These are phyloP conservation scores for Zeus faber DNA, from an alignment of 2,113 vertebrate species.

Conservation along the genomic window DNA sequence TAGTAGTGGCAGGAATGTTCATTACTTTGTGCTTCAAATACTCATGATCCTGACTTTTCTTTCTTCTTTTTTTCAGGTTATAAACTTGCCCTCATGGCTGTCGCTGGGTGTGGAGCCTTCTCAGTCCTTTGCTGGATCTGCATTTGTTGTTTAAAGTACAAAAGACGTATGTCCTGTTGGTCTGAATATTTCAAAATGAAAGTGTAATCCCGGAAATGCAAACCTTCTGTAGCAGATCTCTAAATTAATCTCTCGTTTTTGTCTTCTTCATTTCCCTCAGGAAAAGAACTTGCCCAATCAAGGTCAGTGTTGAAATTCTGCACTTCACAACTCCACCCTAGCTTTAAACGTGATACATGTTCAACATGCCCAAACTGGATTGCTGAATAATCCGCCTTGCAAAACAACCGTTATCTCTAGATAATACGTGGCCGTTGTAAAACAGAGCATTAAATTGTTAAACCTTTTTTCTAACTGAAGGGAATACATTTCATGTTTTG, in stretches of 20 bases:
- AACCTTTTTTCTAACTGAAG: no score
- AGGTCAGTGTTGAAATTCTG: slow-evolving; percentile 49
- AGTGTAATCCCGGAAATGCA: not conserved
- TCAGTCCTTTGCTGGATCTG: slow-evolving; percentile 42
- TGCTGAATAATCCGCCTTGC: no score
- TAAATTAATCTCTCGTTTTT: not conserved
- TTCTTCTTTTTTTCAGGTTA: slow-evolving; percentile 43
- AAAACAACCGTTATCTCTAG: no score
- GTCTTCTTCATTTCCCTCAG: slow-evolving; percentile 33
- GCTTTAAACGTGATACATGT: not conserved
- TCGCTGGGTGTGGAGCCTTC: slow-evolving; percentile 31
- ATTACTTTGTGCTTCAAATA: no score
- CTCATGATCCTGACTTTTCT: no score
- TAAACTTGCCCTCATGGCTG: slow-evolving; percentile 46
- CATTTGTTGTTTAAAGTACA: slow-evolving; percentile 48
- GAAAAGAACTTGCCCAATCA: slow-evolving; percentile 47
- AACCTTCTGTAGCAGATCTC: slow-evolving; percentile 8
- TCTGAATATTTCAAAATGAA: not conserved
- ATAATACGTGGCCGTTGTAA: no score
- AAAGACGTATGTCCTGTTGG: slow-evolving; percentile 57
- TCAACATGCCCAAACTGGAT: no score
- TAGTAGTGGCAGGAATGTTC: no score
- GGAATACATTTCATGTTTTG: no score
- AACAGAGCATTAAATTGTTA: no score
- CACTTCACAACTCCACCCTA: slow-evolving; percentile 13